Evolutionary conservation across 2,797 vertebrate genomes (phyloP), one percentile per base, ranked within the genome.

Genomic region (Tachyglossus aculeatus): DNA sequence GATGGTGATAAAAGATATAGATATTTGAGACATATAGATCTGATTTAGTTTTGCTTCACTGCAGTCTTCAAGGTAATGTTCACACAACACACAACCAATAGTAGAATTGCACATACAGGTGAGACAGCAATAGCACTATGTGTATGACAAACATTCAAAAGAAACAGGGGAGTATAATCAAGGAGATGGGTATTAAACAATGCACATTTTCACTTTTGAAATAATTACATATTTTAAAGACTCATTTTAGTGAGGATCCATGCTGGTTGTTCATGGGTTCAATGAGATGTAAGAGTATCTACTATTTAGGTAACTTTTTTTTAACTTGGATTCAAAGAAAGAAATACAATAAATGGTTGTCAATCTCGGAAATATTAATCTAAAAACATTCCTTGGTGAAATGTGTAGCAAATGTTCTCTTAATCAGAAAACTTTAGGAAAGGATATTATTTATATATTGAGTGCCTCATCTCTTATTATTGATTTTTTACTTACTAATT

Each of bases 301-400:
- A 33, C 8, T 51, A 67, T 69, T 21, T 22, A 51, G 15, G 61
- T 25, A 71, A 27, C 55, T 36, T 41, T 71, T n/a, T 7, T 47
- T 65, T 55, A 37, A 51, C 32, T 67, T 39, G 25, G 40, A 15
- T 60, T 19, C 65, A 5, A 29, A 68, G 9, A 63, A 5, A 70
- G 18, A 44, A 55, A 32, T 24, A 34, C 33, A 27, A 58, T 38
- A 34, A 9, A 16, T 38, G 29, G 19, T 33, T 44, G 29, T 18
- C 7, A 47, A n/a, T n/a, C n/a, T n/a, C n/a, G 9, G 5, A 58
- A 61, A 12, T 2, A 25, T 14, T 11, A 22, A 12, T 14, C 3
- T 14, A 32, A 52, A 79, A 68, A 65, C 2, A 67, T 37, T 63
- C 34, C 39, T 53, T 25, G 66, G 64, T 67, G 36, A 52, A 48